Percentiles rank a stretch among this genome's conserved stretches.
Evolutionary conservation across 2,113 vertebrate genomes (phyloP).

Genomic region (Pachyramphus minor): DNA sequence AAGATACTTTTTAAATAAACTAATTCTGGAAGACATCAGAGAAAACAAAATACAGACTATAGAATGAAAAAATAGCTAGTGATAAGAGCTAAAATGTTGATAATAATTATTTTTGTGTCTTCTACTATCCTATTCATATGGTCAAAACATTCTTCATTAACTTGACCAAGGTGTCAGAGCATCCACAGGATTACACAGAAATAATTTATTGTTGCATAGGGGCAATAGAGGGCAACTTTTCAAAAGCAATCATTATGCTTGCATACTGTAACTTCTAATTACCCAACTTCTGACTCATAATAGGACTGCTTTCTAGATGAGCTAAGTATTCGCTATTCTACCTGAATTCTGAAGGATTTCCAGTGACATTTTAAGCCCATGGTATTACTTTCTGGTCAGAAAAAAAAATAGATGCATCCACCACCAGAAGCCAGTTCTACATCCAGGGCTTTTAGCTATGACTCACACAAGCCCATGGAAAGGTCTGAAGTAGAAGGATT

Average conservation of each 20-base stretch:
- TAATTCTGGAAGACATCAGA: neutral
- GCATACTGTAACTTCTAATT: neutral
- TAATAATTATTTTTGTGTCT: neutral
- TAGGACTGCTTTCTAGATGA: neutral
- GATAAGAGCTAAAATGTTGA: neutral
- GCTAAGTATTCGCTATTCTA: neutral
- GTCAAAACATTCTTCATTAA: neutral
- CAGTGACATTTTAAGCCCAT: neutral
- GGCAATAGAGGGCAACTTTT: neutral
- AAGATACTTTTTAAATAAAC: conserved; percentile 25
- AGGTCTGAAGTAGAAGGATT: neutral
- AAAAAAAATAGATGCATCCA: neutral
- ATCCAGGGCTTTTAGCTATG: neutral
- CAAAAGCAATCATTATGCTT: neutral
- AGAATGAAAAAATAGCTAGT: neutral
- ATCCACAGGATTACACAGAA: neutral
- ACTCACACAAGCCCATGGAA: neutral
- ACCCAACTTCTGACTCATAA: neutral
- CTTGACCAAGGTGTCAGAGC: neutral
- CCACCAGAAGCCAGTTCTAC: neutral
- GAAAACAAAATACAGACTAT: neutral
- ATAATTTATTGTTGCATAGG: neutral
- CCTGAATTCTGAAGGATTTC: neutral
- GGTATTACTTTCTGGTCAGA: neutral
- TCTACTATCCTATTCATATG: neutral